These are phyloP conservation scores for Ephydatia muelleri DNA, from an alignment of 37 sponge, comb jelly and placozoan species.

Conservation along the genomic window DNA sequence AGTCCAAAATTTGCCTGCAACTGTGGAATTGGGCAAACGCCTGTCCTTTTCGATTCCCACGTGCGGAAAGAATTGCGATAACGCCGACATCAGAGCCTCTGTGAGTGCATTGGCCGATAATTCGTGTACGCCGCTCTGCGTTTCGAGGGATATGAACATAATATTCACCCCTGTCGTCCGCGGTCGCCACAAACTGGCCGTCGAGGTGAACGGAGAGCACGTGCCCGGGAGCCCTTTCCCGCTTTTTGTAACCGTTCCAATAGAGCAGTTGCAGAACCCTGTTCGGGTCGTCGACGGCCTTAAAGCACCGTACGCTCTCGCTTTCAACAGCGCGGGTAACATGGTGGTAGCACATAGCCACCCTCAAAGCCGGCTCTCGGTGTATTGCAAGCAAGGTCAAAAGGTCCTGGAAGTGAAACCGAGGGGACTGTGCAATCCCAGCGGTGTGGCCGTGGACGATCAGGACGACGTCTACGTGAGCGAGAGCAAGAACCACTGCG, in stretches of 20 bases:
- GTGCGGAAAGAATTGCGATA: not conserved
- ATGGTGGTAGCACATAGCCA: not conserved
- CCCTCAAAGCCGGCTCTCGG: not conserved
- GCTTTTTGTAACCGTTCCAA: constrained; percentile 26
- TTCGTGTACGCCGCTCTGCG: not conserved
- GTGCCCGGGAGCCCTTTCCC: constrained; percentile 22
- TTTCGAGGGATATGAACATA: not conserved
- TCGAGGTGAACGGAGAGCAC: constrained; percentile 6
- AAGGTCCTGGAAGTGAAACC: constrained; percentile 8
- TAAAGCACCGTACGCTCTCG: constrained; percentile 24
- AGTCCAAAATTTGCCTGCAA: not conserved
- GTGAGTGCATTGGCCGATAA: constrained; percentile 25
- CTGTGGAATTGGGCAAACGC: not conserved
- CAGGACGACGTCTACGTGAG: constrained; percentile 44
- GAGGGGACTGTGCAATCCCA: constrained; percentile 27
- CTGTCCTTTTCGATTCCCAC: constrained; percentile 3
- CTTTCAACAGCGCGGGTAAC: not conserved
- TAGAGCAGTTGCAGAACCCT: constrained; percentile 10
- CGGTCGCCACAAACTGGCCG: constrained; percentile 19
- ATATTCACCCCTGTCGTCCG: constrained; percentile 16
- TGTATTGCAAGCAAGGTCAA: not conserved
- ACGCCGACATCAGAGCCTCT: not conserved
- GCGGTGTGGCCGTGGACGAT: constrained; percentile 24
- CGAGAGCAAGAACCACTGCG: constrained; percentile 39
- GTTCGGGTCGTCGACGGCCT: constrained; percentile 4